These are phyloP conservation scores for Hycleus cichorii DNA, from an alignment of 1,140 invertebrate species.

Conservation along the genomic window DNA sequence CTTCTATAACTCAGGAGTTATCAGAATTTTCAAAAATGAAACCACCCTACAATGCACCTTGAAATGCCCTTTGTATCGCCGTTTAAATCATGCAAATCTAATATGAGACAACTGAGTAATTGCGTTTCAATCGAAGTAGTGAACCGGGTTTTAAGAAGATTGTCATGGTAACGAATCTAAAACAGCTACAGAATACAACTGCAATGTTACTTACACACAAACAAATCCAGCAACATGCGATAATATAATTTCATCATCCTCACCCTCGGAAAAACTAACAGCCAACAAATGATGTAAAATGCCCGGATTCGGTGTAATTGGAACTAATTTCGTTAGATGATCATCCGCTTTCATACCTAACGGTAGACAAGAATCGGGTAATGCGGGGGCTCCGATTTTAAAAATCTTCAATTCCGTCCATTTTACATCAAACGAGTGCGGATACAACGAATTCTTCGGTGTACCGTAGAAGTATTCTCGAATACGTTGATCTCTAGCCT, in stretches of 20 bases:
- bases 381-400: slow-evolving; percentile 88
- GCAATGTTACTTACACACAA: slow-evolving; percentile 72
- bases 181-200: no score
- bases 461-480: slow-evolving; percentile 95
- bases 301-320: slow-evolving; percentile 63
- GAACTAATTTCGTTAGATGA: slow-evolving; percentile 84
- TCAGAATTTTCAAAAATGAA: no score
- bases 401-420: slow-evolving; percentile 83
- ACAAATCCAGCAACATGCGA: slow-evolving; percentile 89
- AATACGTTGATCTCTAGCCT: slow-evolving; percentile 72
- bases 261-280: slow-evolving; percentile 71
- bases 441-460: slow-evolving; percentile 72
- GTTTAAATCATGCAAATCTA: no score
- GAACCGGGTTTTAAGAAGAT: no score
- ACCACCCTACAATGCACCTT: no score
- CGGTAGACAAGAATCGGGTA: slow-evolving; percentile 92
- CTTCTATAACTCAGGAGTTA: no score
- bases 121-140: no score
- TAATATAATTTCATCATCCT: slow-evolving; percentile 74
- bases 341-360: slow-evolving; percentile 92
- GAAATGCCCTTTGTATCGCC: no score
- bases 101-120: no score
- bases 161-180: no score
- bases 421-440: slow-evolving; percentile 85
- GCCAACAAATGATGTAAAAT: slow-evolving; percentile 85